Conservation (phyloP, 2,888 invertebrate species). For the Euplexia lucipara region DNA sequence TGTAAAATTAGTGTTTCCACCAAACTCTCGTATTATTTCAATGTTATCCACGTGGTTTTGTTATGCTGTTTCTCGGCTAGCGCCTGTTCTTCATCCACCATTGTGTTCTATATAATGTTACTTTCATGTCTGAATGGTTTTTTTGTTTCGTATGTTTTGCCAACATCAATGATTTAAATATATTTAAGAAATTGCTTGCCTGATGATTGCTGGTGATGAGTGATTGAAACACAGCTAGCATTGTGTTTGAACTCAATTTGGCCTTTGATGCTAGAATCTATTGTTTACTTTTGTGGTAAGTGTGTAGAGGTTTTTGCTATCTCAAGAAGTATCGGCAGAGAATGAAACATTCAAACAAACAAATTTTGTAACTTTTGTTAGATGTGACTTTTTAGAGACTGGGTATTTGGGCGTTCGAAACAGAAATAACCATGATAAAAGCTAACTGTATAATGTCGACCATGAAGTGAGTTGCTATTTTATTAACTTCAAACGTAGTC, state of each 20-base stretch:
- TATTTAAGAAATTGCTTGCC: background rate
- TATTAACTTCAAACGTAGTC: conserved; percentile 14
- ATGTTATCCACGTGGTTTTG: conserved; percentile 28
- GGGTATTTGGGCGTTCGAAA: conserved; percentile 3
- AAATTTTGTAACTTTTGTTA: conserved; percentile 26
- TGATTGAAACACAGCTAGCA: background rate
- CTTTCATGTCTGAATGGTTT: background rate
- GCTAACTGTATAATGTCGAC: background rate
- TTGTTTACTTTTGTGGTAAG: conserved; percentile 10
- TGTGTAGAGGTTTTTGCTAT: conserved; percentile 1
- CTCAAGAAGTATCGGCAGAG: conserved; percentile 20
- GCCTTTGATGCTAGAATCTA: background rate
- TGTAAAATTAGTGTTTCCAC: conserved; percentile 4
- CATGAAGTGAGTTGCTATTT: background rate
- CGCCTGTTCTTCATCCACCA: background rate
- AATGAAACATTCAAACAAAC: conserved; percentile 27
- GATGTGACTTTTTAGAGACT: conserved; percentile 12
- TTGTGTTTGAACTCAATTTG: conserved; percentile 14
- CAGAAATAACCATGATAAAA: conserved; percentile 4
- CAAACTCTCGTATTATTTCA: conserved; percentile 4
- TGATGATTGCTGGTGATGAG: background rate
- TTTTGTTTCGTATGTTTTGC: background rate
- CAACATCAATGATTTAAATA: background rate
- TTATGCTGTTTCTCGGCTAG: conserved; percentile 8
- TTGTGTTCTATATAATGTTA: background rate